These are phyloP conservation scores for Drosophila tristis DNA, from an alignment of 1,140 invertebrate genomes.

Conservation along the genomic window DNA sequence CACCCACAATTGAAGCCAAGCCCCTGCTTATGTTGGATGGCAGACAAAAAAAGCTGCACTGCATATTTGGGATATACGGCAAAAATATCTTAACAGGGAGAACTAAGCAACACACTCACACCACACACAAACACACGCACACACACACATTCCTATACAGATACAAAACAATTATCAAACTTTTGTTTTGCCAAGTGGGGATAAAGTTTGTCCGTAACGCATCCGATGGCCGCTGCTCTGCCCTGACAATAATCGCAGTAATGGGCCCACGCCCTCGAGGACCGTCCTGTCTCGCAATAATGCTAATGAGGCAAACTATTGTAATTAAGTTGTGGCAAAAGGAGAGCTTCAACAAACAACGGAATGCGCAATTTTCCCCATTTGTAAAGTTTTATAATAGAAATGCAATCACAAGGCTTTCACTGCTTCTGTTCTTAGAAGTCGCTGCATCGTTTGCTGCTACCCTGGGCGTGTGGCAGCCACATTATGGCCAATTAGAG, in stretches of 20 bases:
- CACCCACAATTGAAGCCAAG: background rate
- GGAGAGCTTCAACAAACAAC: constrained; percentile 40
- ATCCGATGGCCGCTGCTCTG: constrained; percentile 2
- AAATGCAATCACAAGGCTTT: constrained; percentile 15
- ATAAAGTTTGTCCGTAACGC: constrained; percentile 38
- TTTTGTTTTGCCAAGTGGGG: constrained; percentile 33
- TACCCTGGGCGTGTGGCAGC: background rate
- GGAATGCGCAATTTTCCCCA: constrained; percentile 22
- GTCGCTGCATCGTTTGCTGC: background rate
- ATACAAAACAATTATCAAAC: constrained; percentile 7
- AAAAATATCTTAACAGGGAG: background rate
- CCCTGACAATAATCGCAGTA: constrained; percentile 62
- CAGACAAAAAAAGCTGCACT: background rate
- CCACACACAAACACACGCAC: background rate
- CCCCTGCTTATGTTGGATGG: too few relatives aligned
- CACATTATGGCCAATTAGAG: constrained; percentile 51
- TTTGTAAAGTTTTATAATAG: constrained; percentile 43
- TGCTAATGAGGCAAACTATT: constrained; percentile 4
- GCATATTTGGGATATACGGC: background rate
- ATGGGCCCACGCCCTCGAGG: constrained; percentile 4
- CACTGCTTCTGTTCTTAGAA: too few relatives aligned
- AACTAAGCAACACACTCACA: background rate
- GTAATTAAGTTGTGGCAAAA: constrained; percentile 19
- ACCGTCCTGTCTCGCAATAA: too few relatives aligned
- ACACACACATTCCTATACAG: background rate